phyloP scores from a whole-genome alignment of 2,888 invertebrate genomes.

The Dryadula phaetusa region DNA sequence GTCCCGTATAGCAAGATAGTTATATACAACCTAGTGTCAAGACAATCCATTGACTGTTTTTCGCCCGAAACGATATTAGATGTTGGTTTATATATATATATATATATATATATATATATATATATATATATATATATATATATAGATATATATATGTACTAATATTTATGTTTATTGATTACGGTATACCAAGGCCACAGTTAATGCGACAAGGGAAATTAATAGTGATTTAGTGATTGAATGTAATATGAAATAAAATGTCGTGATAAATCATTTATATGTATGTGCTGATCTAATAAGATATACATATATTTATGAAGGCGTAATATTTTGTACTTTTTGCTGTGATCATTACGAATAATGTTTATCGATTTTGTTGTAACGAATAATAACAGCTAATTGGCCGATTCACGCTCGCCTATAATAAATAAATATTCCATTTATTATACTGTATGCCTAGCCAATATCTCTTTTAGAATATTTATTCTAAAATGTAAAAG shows the following conservation, averaged over 20 bases:
- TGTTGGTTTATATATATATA: no score
- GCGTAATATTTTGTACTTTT: neutral
- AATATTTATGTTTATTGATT: neutral
- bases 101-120: no score
- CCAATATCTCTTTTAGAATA: no score
- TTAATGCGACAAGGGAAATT: constrained; percentile 12
- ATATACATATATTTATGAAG: neutral
- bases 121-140: no score
- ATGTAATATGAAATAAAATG: constrained; percentile 5
- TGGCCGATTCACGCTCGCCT: neutral
- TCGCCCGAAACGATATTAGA: no score
- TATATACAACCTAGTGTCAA: no score
- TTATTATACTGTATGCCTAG: no score
- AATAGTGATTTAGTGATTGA: constrained; percentile 10
- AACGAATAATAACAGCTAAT: neutral
- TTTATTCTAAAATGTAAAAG: no score
- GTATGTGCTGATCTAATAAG: constrained; percentile 6
- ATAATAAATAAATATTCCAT: neutral
- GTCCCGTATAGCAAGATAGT: no score
- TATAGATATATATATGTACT: no score
- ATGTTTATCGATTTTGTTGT: neutral
- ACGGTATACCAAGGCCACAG: neutral
- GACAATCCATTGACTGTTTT: no score
- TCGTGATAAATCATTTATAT: constrained; percentile 25
- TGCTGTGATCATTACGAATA: neutral